Conservation (phyloP, 2,113 vertebrate genomes). For the Epinephelus fuscoguttatus region DNA sequence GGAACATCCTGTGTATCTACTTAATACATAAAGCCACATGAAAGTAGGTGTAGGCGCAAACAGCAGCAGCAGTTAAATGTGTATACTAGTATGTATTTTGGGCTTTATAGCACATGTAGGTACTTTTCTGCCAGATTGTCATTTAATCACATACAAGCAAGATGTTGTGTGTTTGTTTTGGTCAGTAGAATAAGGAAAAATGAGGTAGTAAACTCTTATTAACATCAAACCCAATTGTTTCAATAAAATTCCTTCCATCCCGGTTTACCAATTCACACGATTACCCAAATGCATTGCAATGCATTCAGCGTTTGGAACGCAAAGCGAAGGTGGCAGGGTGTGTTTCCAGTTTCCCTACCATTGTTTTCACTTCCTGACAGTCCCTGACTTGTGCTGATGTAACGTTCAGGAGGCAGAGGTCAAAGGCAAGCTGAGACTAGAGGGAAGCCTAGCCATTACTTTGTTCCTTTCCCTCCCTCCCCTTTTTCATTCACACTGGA, state of each 20-base stretch:
- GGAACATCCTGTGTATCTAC: neutral
- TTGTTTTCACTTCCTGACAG: conserved; percentile 83
- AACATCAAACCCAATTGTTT: neutral
- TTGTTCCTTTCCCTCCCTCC: conserved; percentile 43
- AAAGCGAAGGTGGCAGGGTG: conserved; percentile 49
- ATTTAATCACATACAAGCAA: neutral
- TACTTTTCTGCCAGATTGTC: neutral
- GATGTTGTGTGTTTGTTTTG: neutral
- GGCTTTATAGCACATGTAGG: neutral
- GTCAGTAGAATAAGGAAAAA: neutral
- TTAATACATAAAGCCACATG: neutral
- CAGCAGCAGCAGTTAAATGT: neutral
- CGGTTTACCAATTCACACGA: neutral
- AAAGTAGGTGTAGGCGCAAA: neutral
- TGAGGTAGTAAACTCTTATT: neutral
- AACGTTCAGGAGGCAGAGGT: conserved; percentile 71
- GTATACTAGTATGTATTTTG: neutral
- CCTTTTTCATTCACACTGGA: conserved; percentile 49
- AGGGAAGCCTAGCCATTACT: conserved; percentile 59
- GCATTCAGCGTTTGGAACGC: neutral
- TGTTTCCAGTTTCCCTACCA: conserved; percentile 77
- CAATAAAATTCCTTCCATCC: neutral
- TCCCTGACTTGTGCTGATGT: conserved; percentile 70
- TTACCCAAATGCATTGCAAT: neutral
- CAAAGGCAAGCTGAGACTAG: conserved; percentile 65